A percentile compares a stretch with the other conserved stretches of the same genome.
Evolutionary conservation across 2,113 vertebrate species (phyloP).

Genomic region (Symphodus melops): DNA sequence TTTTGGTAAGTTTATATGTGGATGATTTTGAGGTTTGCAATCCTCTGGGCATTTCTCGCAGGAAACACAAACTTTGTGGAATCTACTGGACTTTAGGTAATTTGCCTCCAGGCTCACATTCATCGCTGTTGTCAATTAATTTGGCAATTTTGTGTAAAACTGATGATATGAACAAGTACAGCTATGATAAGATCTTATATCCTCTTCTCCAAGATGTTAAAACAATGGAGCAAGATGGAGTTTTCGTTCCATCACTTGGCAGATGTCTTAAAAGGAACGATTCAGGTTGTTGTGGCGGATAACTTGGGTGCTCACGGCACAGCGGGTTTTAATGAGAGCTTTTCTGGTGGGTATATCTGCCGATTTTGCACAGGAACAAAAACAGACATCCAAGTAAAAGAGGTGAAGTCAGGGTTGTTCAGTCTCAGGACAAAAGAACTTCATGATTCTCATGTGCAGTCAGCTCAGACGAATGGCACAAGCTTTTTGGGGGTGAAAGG

Average conservation of each 20-base stretch:
- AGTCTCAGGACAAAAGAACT: constrained; percentile 2
- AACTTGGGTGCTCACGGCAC: no score
- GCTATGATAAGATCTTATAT: not conserved
- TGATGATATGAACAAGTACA: constrained; percentile 21
- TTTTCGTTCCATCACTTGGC: constrained; percentile 33
- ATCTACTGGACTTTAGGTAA: constrained; percentile 39
- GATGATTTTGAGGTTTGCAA: no score
- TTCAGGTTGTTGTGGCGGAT: constrained; percentile 29
- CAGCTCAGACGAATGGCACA: not conserved
- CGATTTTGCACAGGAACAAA: constrained; percentile 48
- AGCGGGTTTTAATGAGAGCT: constrained; percentile 35
- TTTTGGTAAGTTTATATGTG: constrained; percentile 19
- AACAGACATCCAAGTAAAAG: constrained; percentile 13
- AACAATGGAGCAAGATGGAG: constrained; percentile 18
- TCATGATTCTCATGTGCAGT: constrained; percentile 2
- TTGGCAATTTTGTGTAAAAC: constrained; percentile 37
- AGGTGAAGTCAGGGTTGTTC: constrained; percentile 6
- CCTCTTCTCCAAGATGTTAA: constrained; percentile 29
- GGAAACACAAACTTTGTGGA: constrained; percentile 35
- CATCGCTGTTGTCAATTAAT: constrained; percentile 29
- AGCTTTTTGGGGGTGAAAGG: constrained; percentile 30
- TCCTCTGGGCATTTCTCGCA: constrained; percentile 32
- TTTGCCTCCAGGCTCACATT: constrained; percentile 24
- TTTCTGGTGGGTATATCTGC: constrained; percentile 37
- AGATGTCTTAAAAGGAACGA: constrained; percentile 34